Base-by-base conservation (phyloP, 2,797 vertebrate genomes). In the Pipistrellus nathusii region DNA sequence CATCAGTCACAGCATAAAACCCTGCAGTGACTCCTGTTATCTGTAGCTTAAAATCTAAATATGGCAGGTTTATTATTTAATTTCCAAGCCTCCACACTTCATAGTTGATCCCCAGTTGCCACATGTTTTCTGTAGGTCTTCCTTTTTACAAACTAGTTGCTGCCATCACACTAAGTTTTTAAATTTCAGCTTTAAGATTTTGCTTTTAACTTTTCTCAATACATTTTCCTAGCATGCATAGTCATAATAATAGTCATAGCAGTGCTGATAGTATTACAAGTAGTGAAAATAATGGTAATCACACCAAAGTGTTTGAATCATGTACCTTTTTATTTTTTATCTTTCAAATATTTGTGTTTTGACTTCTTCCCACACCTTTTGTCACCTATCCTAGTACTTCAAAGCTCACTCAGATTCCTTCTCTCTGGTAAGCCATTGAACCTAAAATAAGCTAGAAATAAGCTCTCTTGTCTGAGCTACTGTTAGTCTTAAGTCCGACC, bases 231-330 rank as follows among this genome's bases (percentile, higher is more conserved):
- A 48, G 13, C 12, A 27, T 8, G 21, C 2, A 0, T 25, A 48
- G 0, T 13, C 18, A 7, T 20, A 9, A 3, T 32, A 1, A 17
- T 1, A n/a, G 27, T 14, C 14, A 53, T 4, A 9, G n/a, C 13
- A 13, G 23, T 3, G 15, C 9, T 3, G 23, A 4, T 6, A 1
- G 7, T 8, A 11, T 35, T 27, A 48, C 5, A 75, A 77, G 3
- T 2, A 3, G 18, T 53, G 38, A 69, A 62, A 12, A 44, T 44
- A 25, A 18, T 9, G 23, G 30, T 35, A 41, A 21, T 9, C 23
- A 13, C 18, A 12, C 3, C 4, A 15, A 30, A 18, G 46, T 20
- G 23, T 73, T 51, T 71, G 57, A 51, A 35, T 76, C 11, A 4
- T 8, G 35, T 6, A 1, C n/a, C 15, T 46, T 75, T 84, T 72